phyloP scores from a whole-genome alignment of 30 jellyfish, hydroid and myxozoan species.

The Aurelia sp. region DNA sequence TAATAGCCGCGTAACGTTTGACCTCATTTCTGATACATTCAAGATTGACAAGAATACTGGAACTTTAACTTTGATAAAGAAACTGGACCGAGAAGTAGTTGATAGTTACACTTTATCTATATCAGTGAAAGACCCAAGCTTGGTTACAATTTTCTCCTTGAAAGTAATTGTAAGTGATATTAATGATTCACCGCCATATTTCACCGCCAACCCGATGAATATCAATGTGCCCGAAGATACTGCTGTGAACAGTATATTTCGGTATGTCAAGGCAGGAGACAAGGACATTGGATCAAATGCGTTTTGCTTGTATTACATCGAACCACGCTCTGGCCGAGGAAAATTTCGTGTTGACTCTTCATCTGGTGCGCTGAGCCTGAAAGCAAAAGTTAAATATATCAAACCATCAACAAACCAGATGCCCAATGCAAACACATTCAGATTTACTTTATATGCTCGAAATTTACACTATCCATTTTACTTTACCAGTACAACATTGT shows the following conservation, averaged over 20 bases:
- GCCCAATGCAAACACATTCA: constrained; percentile 2
- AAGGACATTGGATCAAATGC: constrained; percentile 49
- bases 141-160: constrained; percentile 16
- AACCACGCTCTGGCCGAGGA: constrained; percentile 60
- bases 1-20: constrained; percentile 57
- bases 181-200: constrained; percentile 80
- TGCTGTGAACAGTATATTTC: constrained; percentile 21
- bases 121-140: constrained; percentile 52
- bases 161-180: constrained; percentile 52
- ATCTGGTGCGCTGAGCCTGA: constrained; percentile 63
- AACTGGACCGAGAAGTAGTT: constrained; percentile 56
- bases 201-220: neutral
- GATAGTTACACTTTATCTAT: constrained; percentile 25
- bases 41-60: constrained; percentile 49
- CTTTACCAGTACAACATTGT: constrained; percentile 20
- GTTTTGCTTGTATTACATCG: constrained; percentile 39
- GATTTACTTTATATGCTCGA: constrained; percentile 44
- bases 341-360: constrained; percentile 21
- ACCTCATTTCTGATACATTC: constrained; percentile 31
- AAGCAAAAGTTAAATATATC: constrained; percentile 13
- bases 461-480: constrained; percentile 53
- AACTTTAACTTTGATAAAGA: constrained; percentile 18
- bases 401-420: neutral
- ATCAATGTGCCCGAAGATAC: constrained; percentile 68
- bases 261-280: constrained; percentile 40